Conservation (phyloP, 2,113 vertebrate species). For the Lagopus muta region DNA sequence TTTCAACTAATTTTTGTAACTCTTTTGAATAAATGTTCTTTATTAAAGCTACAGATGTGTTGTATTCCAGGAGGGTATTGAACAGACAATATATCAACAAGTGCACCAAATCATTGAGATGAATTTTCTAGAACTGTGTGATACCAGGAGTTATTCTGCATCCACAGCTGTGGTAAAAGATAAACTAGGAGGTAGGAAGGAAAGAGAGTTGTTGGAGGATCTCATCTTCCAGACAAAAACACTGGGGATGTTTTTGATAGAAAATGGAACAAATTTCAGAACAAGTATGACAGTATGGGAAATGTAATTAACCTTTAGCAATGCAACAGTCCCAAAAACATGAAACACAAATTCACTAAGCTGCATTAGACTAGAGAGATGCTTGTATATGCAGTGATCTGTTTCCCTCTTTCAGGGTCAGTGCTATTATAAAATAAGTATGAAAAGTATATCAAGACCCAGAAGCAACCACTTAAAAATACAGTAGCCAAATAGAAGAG, state of each 20-base stretch:
- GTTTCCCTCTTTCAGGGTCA: neutral
- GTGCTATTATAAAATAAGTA: neutral
- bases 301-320: slow-evolving; percentile 26
- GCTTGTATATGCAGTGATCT: neutral
- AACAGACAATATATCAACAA: neutral
- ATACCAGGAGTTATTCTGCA: neutral
- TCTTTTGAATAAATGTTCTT: neutral
- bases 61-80: neutral
- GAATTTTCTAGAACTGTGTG: neutral
- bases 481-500: neutral
- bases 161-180: neutral
- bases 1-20: neutral
- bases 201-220: neutral
- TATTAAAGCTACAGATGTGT: neutral
- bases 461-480: neutral
- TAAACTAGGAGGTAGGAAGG: neutral
- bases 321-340: neutral
- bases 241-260: neutral
- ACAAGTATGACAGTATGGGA: neutral
- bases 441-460: neutral
- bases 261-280: neutral
- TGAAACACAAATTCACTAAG: neutral
- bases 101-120: neutral
- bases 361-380: neutral
- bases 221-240: neutral